Evolutionary conservation across 2,888 invertebrate genomes (phyloP), one percentile per base, ranked within the genome.

Genomic region (Mantis religiosa): DNA sequence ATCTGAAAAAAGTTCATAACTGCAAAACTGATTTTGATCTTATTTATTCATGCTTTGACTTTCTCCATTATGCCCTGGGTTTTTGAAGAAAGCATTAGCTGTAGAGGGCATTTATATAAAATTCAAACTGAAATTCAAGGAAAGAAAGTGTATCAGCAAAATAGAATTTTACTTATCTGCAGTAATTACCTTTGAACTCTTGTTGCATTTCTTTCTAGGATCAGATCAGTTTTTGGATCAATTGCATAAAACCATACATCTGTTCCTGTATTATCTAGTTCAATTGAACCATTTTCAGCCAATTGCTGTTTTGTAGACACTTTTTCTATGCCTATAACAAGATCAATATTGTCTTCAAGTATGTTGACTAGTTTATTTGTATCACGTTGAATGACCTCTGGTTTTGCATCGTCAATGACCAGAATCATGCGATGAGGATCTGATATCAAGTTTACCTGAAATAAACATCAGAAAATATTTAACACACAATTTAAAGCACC

Each of bases 201-300:
- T 1, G 95, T 94, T 90, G 96, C 96, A 91, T 97, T 97, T 85
- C 97, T 95, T 0, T 95, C 94, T 82, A 98, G 93, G 91, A 98
- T 97, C 87, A 94, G 94, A 90, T 97, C 97, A 0, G 95, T 96
- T 88, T 94, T 94, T 0, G 98, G 98, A 93, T 98, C 97, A 3
- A 98, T 94, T 0, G 97, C 95, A 91, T 98, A 98, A 92, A 98
- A 95, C 97, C 98, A 98, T 9, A 98, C 95, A 91, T 98, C 98
- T 0, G 98, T 97, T 12, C 97, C 97, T 9, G 95, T 94, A 0
- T 95, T 94, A 92, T 97, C 96, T 81, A 93, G 93, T 91, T 96
- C 96, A 28, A 97, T 93, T 0, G 97, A 97, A 7, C 97, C 96
- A 92, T 97, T 98, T 87, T 95, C 95, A 20, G 96, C 96, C 15